Evolutionary conservation across 2,888 invertebrate species (phyloP), one percentile per base, ranked within the genome.

Genomic region (Scaptomyza cyrtandrae): DNA sequence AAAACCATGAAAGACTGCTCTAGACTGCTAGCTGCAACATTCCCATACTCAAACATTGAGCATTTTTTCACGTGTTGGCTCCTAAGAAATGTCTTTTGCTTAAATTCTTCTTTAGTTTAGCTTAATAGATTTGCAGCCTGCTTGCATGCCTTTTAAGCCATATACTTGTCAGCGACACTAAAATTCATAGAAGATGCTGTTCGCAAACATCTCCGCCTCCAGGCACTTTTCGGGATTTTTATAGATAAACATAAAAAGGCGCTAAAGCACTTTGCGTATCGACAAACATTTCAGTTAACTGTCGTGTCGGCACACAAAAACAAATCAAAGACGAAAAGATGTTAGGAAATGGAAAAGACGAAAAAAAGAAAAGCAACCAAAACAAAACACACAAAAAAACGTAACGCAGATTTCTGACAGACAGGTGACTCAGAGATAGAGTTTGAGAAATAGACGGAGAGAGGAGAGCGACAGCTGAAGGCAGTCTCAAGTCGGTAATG

Each of bases 311-410:
- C 35, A 35, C 35, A 33, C 19, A 19, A 35, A 49, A 19, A 37
- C 14, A 39, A 50, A 50, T 35, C 52, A 52, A n/a, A 52, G 14
- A 14, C 0, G 5, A 27, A 13, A 33, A 16, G 6, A n/a, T 1
- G 13, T 10, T 35, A 37, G n/a, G 27, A 24, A 49, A 53, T 55
- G 46, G 56, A 49, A 50, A 50, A 53, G 14, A 46, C 64, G 69
- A 80, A 86, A 66, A 86, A 66, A 83, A 74, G 60, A 84, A 86
- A 71, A 70, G 35, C 10, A 35, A 39, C 33, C 3, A 35, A 86
- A 86, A 71, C 72, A 81, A 88, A 86, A 71, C 62, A 78, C 71
- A 56, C 86, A 74, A 78, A 70, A 53, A 77, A 71, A 78, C 74
- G 71, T 83, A 75, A 16, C 86, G 80, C 69, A 66, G 52, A 60